phyloP scores from a whole-genome alignment of 2,888 invertebrate genomes.

The Temnothorax unifasciatus region DNA sequence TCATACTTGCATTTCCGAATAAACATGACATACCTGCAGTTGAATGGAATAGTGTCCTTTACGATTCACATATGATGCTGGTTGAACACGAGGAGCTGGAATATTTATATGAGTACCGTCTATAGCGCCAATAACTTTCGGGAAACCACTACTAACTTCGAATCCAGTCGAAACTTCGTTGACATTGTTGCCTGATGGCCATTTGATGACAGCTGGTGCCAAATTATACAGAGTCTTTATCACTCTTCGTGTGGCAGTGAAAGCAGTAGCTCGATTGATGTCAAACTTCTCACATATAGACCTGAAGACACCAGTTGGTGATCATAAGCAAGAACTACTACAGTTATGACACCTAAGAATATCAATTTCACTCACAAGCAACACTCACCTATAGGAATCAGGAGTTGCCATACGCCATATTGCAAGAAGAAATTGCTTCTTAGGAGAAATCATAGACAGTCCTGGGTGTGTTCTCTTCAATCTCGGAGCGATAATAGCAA shows the following conservation, averaged over 20 bases:
- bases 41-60: slow-evolving; percentile 67
- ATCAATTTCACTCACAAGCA: background rate
- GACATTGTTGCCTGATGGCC: slow-evolving; percentile 58
- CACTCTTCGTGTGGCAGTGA: slow-evolving; percentile 49
- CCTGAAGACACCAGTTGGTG: slow-evolving; percentile 15
- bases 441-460: slow-evolving; percentile 40
- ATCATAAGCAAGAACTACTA: no score
- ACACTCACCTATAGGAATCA: slow-evolving; percentile 17
- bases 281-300: slow-evolving; percentile 63
- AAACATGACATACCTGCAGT: slow-evolving; percentile 50
- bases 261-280: slow-evolving; percentile 56
- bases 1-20: no score
- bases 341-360: no score
- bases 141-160: slow-evolving; percentile 54
- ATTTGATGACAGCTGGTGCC: slow-evolving; percentile 58
- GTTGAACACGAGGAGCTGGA: slow-evolving; percentile 53
- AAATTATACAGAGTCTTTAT: slow-evolving; percentile 34
- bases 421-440: slow-evolving; percentile 48
- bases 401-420: slow-evolving; percentile 51
- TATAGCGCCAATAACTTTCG: slow-evolving; percentile 65
- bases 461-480: background rate
- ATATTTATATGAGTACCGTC: slow-evolving; percentile 67
- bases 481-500: background rate
- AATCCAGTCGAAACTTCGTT: slow-evolving; percentile 47
- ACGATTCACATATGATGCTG: slow-evolving; percentile 61